Evolutionary conservation across 2,113 vertebrate genomes (phyloP), one percentile per base, ranked within the genome.

Genomic region (Probosciger aterrimus): DNA sequence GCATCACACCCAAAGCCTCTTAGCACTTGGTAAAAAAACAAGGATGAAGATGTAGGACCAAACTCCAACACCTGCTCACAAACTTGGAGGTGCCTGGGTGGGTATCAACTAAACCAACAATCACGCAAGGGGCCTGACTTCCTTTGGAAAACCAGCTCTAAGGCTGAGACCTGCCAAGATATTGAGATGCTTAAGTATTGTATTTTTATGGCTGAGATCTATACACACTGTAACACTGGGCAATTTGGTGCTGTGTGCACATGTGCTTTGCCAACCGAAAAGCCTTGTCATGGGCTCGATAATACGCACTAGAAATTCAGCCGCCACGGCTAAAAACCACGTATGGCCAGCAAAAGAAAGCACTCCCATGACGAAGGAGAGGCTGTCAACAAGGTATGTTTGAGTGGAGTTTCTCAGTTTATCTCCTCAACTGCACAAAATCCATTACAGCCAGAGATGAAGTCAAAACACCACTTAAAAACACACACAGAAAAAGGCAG

Each of bases 201-300:
- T 10, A 59, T 20, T 44, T 39, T 79, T 11, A 57, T 39, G 39
- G 24, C 35, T 74, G 35, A 71, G 17, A 7, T 28, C 30, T 35
- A 31, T 37, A 30, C 17, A 31, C 14, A 1, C 3, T 3, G 16
- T 18, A 39, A 52, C 5, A 9, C 33, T 33, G 63, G 44, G 44
- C 24, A 24, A 19, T 50, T 55, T 0, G 0, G 16, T 24, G 23
- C 55, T 62, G 16, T 2, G 7, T 6, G 10, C 57, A 37, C 60
- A 37, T 0, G 1, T 1, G 4, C 18, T 82, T 78, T 47, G 52
- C 52, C 3, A 3, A 53, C n/a, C 6, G 1, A 73, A 82, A 92
- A 69, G 17, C 50, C 44, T 65, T 44, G 41, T 8, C 3, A 92
- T 0, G 2, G 33, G 37, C 74, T 85, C 6, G 3, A 62, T 31